Evolutionary conservation across 2,888 invertebrate species (phyloP), one percentile per base, ranked within the genome.

Genomic region (Bugulina stolonifera): DNA sequence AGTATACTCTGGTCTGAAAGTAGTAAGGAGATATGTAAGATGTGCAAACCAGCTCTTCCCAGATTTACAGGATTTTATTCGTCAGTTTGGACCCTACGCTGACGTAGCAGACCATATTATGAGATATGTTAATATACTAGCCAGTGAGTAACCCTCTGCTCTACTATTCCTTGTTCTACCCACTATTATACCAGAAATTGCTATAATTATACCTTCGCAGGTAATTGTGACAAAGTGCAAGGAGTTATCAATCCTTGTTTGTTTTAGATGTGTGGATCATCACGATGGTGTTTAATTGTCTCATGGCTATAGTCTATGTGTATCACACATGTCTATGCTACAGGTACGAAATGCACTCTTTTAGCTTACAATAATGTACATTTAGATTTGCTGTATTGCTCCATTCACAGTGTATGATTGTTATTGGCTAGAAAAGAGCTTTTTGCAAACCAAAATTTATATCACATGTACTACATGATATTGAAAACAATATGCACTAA

Each of bases 191-290:
- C n/a, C n/a, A n/a, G n/a, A n/a, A n/a, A n/a, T n/a, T n/a, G n/a
- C n/a, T n/a, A n/a, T n/a, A n/a, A n/a, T n/a, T n/a, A n/a, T n/a
- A n/a, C n/a, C n/a, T n/a, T n/a, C n/a, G n/a, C n/a, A n/a, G n/a
- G n/a, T n/a, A n/a, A n/a, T n/a, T n/a, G n/a, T n/a, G n/a, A n/a
- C n/a, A n/a, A n/a, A n/a, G n/a, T n/a, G n/a, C n/a, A n/a, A n/a
- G n/a, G n/a, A n/a, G n/a, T n/a, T n/a, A n/a, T n/a, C n/a, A n/a
- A n/a, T 43, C 18, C 43, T 43, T 18, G 3, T 22, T 58, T 3
- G 25, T 58, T 58, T 3, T 58, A 58, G 58, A 58, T 58, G 25
- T 58, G 29, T 58, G 58, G 58, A 58, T 58, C 3, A n/a, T 58
- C 25, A 27, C 29, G 3, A 58, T 27, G 58, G 25, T 23, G 25